These are phyloP conservation scores for Xiphophorus hellerii DNA, from an alignment of 2,113 vertebrate genomes.

Conservation along the genomic window DNA sequence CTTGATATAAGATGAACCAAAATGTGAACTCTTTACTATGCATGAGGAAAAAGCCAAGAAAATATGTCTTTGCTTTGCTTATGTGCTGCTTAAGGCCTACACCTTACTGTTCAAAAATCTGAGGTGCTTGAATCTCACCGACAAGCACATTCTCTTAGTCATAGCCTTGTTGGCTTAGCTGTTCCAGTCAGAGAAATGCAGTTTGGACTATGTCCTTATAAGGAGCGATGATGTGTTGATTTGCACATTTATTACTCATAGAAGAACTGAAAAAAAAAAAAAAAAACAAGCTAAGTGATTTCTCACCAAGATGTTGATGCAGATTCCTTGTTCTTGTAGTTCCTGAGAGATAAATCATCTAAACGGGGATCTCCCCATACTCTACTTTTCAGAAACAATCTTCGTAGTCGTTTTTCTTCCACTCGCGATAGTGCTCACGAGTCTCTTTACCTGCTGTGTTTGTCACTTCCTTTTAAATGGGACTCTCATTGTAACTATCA, in stretches of 20 bases:
- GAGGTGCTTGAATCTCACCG: background rate
- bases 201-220: background rate
- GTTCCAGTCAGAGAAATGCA: background rate
- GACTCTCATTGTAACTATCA: background rate
- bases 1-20: background rate
- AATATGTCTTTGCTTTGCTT: background rate
- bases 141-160: background rate
- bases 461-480: background rate
- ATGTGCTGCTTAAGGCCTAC: too few relatives aligned
- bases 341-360: background rate
- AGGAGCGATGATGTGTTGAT: background rate
- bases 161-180: background rate
- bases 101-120: background rate
- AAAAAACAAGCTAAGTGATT: too few relatives aligned
- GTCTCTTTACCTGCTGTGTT: background rate
- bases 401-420: too few relatives aligned
- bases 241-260: background rate
- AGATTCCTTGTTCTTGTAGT: too few relatives aligned
- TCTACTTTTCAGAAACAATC: background rate
- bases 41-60: background rate
- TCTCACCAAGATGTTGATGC: too few relatives aligned
- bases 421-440: too few relatives aligned
- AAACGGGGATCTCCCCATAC: background rate
- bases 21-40: background rate
- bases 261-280: background rate